Evolutionary conservation across 2,888 invertebrate genomes (phyloP).

Genomic region (Pecten maximus): DNA sequence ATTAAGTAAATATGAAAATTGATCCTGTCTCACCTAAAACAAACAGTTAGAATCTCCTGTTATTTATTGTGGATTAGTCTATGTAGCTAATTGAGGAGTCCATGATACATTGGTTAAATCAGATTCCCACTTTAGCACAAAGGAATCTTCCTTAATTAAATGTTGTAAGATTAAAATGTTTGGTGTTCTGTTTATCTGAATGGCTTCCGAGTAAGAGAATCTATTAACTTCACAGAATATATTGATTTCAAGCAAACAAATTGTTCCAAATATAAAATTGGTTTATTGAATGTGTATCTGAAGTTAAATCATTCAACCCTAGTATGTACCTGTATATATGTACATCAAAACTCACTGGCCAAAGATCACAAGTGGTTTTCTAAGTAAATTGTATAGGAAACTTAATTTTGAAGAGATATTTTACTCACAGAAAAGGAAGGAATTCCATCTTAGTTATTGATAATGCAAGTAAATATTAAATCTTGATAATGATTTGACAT

Average conservation of each 20-base stretch:
- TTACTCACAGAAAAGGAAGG: not conserved
- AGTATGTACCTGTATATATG: not conserved
- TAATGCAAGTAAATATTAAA: not conserved
- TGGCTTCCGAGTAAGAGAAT: not conserved
- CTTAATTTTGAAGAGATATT: not conserved
- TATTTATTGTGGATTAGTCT: not conserved
- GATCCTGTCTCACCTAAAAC: not conserved
- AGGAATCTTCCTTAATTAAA: not conserved
- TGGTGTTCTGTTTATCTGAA: not conserved
- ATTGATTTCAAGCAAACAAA: not conserved
- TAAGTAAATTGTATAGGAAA: not conserved
- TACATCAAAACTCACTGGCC: not conserved
- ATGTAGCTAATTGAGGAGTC: not conserved
- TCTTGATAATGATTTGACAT: too few species aligned
- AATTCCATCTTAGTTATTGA: not conserved
- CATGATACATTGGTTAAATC: not conserved
- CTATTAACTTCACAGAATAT: not conserved
- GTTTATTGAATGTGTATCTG: not conserved
- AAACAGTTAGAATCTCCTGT: not conserved
- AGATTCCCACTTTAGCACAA: not conserved
- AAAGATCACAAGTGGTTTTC: not conserved
- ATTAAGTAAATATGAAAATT: not conserved
- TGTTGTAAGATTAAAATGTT: not conserved
- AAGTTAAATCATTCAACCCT: not conserved
- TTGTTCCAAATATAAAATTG: not conserved